These are phyloP conservation scores for Argopecten irradians DNA, from an alignment of 1,140 invertebrate genomes.

Conservation along the genomic window DNA sequence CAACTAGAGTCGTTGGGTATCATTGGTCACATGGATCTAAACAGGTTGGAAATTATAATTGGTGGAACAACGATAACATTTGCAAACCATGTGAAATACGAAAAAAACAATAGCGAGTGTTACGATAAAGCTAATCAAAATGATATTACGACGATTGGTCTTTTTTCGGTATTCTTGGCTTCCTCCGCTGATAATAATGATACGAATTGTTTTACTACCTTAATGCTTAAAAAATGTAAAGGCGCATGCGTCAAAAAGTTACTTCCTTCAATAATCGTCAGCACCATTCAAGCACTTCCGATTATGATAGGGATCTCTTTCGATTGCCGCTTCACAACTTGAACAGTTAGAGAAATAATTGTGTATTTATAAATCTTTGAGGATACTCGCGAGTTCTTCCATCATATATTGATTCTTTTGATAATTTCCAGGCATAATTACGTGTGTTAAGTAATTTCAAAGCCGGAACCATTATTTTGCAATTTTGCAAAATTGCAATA, in stretches of 20 bases:
- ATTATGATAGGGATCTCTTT: background rate
- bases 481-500: too few species aligned
- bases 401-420: background rate
- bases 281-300: too few species aligned
- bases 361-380: background rate
- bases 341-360: background rate
- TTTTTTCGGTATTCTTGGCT: background rate
- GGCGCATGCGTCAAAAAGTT: too few species aligned
- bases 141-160: background rate
- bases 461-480: too few species aligned
- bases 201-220: background rate
- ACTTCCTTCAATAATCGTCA: background rate
- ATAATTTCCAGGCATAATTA: background rate
- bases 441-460: background rate
- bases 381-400: background rate
- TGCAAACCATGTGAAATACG: too few species aligned
- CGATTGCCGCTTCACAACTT: background rate
- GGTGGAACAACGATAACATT: too few species aligned
- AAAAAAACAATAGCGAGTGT: too few species aligned
- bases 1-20: too few species aligned
- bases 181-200: background rate
- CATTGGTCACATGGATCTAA: too few species aligned
- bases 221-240: background rate
- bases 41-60: too few species aligned
- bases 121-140: too few species aligned